phyloP scores from a whole-genome alignment of 30 jellyfish, hydroid and myxozoan species.

The Hydractinia echinata region DNA sequence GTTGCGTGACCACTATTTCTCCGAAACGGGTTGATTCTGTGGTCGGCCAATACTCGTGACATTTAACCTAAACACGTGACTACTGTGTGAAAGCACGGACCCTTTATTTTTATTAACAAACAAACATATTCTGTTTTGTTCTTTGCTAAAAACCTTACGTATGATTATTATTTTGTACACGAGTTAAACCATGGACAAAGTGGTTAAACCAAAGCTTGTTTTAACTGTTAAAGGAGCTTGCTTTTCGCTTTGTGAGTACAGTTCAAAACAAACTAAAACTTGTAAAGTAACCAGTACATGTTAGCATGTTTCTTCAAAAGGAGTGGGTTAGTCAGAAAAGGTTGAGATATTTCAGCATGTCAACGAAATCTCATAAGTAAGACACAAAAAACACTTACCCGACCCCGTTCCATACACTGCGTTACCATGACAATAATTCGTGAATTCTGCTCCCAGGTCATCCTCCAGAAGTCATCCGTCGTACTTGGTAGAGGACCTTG shows the following conservation, averaged over 20 bases:
- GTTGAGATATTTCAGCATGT: background rate
- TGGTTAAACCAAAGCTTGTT: too few species aligned
- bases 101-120: too few species aligned
- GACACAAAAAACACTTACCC: constrained; percentile 28
- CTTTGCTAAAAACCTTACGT: too few species aligned
- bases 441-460: constrained; percentile 94
- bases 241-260: too few species aligned
- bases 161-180: too few species aligned
- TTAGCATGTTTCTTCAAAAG: background rate
- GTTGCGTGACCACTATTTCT: constrained; percentile 56
- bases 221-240: too few species aligned
- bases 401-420: constrained; percentile 73
- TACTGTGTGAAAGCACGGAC: too few species aligned
- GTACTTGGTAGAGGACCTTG: constrained; percentile 99
- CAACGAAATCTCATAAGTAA: background rate
- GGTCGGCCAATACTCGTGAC: constrained; percentile 93
- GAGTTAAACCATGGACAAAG: too few species aligned
- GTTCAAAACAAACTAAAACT: too few species aligned
- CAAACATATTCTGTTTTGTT: too few species aligned
- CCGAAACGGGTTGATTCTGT: constrained; percentile 77
- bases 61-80: constrained; percentile 60
- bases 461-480: constrained; percentile 94
- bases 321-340: background rate
- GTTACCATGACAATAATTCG: constrained; percentile 87
- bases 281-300: too few species aligned